These are phyloP conservation scores for Schizopygopsis pylzovi DNA, from an alignment of 2,797 vertebrate genomes.

Conservation along the genomic window DNA sequence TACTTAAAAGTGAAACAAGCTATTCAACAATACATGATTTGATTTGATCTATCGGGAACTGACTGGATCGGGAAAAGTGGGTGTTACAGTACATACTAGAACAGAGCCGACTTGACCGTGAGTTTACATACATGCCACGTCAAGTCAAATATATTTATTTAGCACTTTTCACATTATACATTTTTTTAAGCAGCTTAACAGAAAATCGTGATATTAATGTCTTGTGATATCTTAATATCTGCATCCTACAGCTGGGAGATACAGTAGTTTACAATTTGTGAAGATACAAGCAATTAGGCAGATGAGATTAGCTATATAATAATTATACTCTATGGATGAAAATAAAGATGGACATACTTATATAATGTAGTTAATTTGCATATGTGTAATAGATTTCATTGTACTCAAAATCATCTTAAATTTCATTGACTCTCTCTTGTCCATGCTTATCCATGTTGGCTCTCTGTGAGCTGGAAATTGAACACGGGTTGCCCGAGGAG, in stretches of 20 bases:
- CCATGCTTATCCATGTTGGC: not conserved
- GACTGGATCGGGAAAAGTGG: not conserved
- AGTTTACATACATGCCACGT: not conserved
- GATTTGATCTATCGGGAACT: not conserved
- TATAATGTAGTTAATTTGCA: not conserved
- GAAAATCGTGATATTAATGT: not conserved
- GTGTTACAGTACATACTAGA: not conserved
- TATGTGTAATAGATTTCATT: not conserved
- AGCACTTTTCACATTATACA: not conserved
- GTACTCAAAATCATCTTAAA: not conserved
- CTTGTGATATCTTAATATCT: not conserved
- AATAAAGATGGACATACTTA: not conserved
- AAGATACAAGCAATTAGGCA: not conserved
- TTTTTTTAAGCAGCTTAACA: not conserved
- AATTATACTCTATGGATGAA: not conserved
- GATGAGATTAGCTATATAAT: not conserved
- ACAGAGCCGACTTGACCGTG: not conserved
- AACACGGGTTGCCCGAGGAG: not conserved
- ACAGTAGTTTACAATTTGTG: not conserved
- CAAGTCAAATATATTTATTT: not conserved
- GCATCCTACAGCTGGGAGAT: not conserved
- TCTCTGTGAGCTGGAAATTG: not conserved
- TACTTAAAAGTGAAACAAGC: not conserved
- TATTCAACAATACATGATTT: not conserved
- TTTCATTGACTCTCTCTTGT: not conserved